Percentiles rank a stretch among this genome's conserved stretches.
phyloP scores from a whole-genome alignment of 2,888 invertebrate species.

The Polietes domitor region DNA sequence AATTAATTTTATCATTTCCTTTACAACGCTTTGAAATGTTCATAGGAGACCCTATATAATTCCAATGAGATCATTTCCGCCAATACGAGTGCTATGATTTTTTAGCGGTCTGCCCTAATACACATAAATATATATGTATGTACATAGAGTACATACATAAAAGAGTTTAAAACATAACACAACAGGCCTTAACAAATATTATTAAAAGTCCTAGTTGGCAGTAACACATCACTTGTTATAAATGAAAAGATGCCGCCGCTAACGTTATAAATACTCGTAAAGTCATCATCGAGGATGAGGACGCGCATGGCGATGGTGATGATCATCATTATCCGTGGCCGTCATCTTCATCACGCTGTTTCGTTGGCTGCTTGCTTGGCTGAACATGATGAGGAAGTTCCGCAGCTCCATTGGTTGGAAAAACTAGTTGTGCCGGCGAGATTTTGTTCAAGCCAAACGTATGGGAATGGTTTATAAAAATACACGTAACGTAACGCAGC shows the following conservation, averaged over 20 bases:
- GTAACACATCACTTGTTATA: constrained; percentile 66
- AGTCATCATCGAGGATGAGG: neutral
- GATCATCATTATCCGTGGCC: neutral
- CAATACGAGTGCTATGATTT: too few relatives aligned
- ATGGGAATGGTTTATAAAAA: constrained; percentile 16
- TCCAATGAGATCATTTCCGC: too few relatives aligned
- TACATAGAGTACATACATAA: neutral
- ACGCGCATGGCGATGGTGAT: neutral
- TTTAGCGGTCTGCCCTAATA: too few relatives aligned
- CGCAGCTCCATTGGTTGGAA: too few relatives aligned
- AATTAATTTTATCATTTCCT: too few relatives aligned
- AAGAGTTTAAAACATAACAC: constrained; percentile 2
- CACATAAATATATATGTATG: too few relatives aligned
- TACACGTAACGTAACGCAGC: too few relatives aligned
- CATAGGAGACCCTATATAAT: too few relatives aligned
- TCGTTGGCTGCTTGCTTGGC: neutral
- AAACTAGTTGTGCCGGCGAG: neutral
- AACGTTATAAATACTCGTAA: constrained; percentile 50
- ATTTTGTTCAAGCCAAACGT: neutral
- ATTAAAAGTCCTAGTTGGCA: constrained; percentile 65
- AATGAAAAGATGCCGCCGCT: constrained; percentile 63
- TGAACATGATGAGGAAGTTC: too few relatives aligned
- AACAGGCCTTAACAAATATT: constrained; percentile 55
- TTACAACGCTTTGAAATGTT: too few relatives aligned
- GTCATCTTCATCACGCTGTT: neutral